Conservation (phyloP, 2,113 vertebrate genomes). For the Melierax canorus region DNA sequence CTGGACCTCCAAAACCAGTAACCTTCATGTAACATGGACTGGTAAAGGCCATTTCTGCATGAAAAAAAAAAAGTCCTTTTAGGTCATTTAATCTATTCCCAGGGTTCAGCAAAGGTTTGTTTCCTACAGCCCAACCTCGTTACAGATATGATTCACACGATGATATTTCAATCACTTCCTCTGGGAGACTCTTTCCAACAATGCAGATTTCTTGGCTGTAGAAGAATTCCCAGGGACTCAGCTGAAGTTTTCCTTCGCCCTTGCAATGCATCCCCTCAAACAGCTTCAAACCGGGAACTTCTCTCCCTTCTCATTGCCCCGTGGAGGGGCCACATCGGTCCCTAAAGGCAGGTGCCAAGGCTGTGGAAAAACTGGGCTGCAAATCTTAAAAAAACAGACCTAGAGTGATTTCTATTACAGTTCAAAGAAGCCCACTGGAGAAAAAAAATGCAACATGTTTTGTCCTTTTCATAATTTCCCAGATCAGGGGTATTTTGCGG, state of each 20-base stretch:
- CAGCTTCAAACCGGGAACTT: neutral
- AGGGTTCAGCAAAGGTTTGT: constrained; percentile 1
- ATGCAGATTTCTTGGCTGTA: constrained; percentile 19
- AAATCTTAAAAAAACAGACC: neutral
- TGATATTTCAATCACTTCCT: constrained; percentile 60
- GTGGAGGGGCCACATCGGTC: neutral
- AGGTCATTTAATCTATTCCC: constrained; percentile 2
- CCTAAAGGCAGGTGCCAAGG: neutral
- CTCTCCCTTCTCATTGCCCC: neutral
- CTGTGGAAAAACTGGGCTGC: neutral
- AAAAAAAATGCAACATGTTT: neutral
- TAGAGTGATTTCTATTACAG: neutral
- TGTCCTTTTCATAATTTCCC: neutral
- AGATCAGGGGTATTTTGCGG: neutral
- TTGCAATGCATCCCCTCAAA: neutral
- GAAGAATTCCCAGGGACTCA: constrained; percentile 39
- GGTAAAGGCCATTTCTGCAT: neutral
- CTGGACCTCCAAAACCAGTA: neutral
- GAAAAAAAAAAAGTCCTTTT: neutral
- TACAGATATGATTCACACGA: constrained; percentile 35
- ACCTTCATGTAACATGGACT: neutral
- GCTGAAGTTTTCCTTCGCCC: neutral
- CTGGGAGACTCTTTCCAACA: constrained; percentile 48
- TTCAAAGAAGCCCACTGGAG: neutral
- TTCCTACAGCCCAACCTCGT: neutral